These are phyloP conservation scores for Scalopus aquaticus DNA, from an alignment of 2,113 vertebrate species.

Conservation along the genomic window DNA sequence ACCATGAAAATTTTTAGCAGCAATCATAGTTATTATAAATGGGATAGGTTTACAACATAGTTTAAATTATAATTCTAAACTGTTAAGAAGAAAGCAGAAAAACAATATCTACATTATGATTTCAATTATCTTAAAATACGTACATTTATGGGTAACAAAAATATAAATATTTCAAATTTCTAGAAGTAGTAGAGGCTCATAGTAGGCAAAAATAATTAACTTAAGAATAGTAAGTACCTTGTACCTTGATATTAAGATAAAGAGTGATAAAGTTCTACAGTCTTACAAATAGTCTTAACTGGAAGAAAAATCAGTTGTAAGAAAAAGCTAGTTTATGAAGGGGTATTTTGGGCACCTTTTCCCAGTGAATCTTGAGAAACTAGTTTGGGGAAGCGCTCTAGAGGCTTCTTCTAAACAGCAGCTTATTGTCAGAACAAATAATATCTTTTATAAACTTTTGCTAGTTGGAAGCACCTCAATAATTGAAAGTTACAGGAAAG, in stretches of 20 bases:
- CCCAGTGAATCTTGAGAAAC: neutral
- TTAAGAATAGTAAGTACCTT: neutral
- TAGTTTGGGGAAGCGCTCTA: neutral
- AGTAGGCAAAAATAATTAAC: neutral
- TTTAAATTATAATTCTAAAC: neutral
- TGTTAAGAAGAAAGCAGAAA: slow-evolving; percentile 1
- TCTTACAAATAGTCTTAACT: neutral
- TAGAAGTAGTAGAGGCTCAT: neutral
- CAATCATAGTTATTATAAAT: neutral
- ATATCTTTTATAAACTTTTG: neutral
- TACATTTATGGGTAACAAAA: slow-evolving; percentile 1
- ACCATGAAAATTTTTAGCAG: slow-evolving; percentile 40
- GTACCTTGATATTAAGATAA: neutral
- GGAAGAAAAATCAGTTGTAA: neutral
- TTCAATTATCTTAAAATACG: slow-evolving; percentile 1
- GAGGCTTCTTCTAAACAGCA: neutral
- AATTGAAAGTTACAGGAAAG: neutral
- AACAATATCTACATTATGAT: neutral
- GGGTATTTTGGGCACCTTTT: neutral
- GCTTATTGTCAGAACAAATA: neutral
- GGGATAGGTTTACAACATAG: neutral
- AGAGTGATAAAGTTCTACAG: neutral
- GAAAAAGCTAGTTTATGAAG: neutral
- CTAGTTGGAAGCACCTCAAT: neutral
- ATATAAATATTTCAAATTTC: slow-evolving; percentile 42